phyloP scores from a whole-genome alignment of 2,888 invertebrate genomes.

The Sarcophaga subvicina region DNA sequence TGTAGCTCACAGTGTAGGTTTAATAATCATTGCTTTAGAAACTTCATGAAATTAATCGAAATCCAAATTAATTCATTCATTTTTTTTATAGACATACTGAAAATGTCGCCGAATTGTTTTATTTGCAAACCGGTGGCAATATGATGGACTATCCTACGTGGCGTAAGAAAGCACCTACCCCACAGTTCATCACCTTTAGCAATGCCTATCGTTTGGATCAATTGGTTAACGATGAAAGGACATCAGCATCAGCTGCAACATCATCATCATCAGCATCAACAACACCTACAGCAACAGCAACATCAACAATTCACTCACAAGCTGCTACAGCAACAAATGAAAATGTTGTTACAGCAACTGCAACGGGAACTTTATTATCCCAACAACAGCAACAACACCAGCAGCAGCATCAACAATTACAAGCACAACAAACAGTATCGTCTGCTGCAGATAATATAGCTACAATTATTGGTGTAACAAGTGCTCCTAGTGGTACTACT shows the following conservation, averaged over 20 bases:
- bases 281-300: conserved; percentile 27
- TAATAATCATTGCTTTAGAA: too few relatives aligned
- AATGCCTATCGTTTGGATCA: conserved; percentile 88
- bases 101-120: conserved; percentile 92
- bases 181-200: conserved; percentile 89
- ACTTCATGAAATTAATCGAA: too few relatives aligned
- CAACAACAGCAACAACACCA: conserved; percentile 70
- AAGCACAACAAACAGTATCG: conserved; percentile 68
- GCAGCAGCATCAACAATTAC: conserved; percentile 69
- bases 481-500: conserved; percentile 33
- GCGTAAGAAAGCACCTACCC: conserved; percentile 90
- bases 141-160: conserved; percentile 94
- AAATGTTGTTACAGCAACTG: conserved; percentile 70
- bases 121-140: conserved; percentile 92
- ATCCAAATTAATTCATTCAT: conserved; percentile 9
- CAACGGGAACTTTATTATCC: conserved; percentile 60
- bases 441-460: conserved; percentile 72
- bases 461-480: conserved; percentile 71
- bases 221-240: conserved; percentile 82
- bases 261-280: conserved; percentile 53
- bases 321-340: conserved; percentile 72
- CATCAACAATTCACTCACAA: conserved; percentile 35
- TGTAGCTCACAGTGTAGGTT: too few relatives aligned
- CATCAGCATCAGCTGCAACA: conserved; percentile 66
- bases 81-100: conserved; percentile 85